Evolutionary conservation across 2,888 invertebrate genomes (phyloP), one percentile per base, ranked within the genome.

Genomic region (Fragum whitleyi): DNA sequence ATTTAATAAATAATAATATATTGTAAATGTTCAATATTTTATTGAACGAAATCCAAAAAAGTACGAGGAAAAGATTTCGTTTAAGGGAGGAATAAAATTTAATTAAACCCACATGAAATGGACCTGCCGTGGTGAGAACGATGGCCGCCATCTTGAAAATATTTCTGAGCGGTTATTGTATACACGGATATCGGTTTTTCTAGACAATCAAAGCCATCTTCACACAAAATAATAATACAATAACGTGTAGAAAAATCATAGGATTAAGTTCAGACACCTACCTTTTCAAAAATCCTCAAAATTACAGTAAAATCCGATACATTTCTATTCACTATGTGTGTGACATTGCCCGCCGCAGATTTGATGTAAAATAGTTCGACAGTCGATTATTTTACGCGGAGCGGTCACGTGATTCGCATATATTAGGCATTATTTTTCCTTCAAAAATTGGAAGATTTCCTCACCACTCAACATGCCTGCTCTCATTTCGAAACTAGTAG

Each of bases 91-190:
- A 77, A 80, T 75, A 61, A 78, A 80, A 77, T 83, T 83, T 78
- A 80, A 74, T 80, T 65, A 68, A 75, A 57, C 53, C 72, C 73
- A 59, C 57, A 73, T 75, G 78, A 80, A 74, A 72, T 77, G 74
- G 76, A 65, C 72, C 77, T 19, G 72, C 72, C 76, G 73, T 70
- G 57, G 69, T 39, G 53, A 36, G 51, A 70, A 59, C 72, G 80
- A 77, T 61, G 73, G 80, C 77, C 77, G 83, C 83, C 83, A 83
- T 83, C 78, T 83, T 83, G 83, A 75, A 78, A 71, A 68, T 47
- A 62, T 23, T 65, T 39, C 72, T 53, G 29, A 39, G 26, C 36
- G 59, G 11, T 51, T 55, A 73, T 72, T 70, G 65, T 47, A 26
- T 19, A 42, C 72, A 51, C 53, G 65, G 67, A 78, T 71, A 57